Base-by-base conservation (phyloP, 1,140 invertebrate species). In the Agraylea sexmaculata region DNA sequence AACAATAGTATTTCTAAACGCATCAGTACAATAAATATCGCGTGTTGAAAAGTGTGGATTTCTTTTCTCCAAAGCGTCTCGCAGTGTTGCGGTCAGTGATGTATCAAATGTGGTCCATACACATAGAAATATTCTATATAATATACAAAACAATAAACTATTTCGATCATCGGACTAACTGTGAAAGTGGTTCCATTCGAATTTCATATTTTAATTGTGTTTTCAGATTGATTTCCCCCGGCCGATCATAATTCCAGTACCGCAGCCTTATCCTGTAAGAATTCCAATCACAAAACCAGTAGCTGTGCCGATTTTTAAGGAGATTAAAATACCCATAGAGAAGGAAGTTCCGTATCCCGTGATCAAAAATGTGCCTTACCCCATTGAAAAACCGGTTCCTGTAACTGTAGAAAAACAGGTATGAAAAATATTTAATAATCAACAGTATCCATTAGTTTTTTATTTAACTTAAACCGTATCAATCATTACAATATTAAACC, bases 311-410 rank as follows among this genome's bases (percentile, higher is more conserved):
- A 67, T 79, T 11, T 57, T 78, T 40, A 74, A 69, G 48, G 77
- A 77, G 31, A 55, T 80, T 22, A 73, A 66, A 5, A 64, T 78
- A 37, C 71, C 74, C 3, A 66, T 80, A 22, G 75, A 75, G 57
- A 80, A 78, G 60, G 75, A 69, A 33, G 68, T 80, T 31, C 77
- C 77, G 1, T 78, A 73, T 53, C 70, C 74, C 16, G 70, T 80
- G 20, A 66, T 75, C 57, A 80, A 78, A 64, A 66, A 74, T 32
- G 68, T 80, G 32, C 74, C 73, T 5, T 76, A 77, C 50, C 75
- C 75, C 6, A 63, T 81, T 25, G 75, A 77, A 57, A 79, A 79
- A 52, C 71, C 56, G 2, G 64, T 78, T 7, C 74, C 78, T 8
- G 71, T 77, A 37, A 64, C 66, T 38, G 67, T 78, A 20, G 73